Conservation (phyloP, 2,113 vertebrate genomes). For the Neolamprologus sp. region DNA sequence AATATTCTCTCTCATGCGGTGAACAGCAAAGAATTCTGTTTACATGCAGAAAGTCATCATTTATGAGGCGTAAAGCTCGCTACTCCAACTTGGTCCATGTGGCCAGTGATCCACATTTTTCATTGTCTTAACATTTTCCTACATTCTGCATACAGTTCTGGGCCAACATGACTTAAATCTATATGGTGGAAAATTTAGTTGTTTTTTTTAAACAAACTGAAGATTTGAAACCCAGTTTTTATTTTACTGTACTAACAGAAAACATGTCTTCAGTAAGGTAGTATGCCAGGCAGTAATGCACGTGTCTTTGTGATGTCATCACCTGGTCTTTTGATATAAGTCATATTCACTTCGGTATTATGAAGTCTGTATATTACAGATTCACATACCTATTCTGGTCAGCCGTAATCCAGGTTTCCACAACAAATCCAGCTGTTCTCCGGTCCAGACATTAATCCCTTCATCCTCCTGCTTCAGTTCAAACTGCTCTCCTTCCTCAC, state of each 20-base stretch:
- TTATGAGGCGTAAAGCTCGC: not conserved
- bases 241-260: too few species aligned
- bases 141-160: fast-evolving
- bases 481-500: not conserved
- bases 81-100: not conserved
- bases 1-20: not conserved
- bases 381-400: too few species aligned
- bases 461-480: not conserved
- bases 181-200: not conserved
- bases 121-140: fast-evolving
- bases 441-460: not conserved
- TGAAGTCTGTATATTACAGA: fast-evolving
- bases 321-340: too few species aligned
- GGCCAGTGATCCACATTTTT: fast-evolving
- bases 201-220: too few species aligned
- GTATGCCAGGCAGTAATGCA: too few species aligned
- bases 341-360: fast-evolving
- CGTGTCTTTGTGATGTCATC: too few species aligned
- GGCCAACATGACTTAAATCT: not conserved
- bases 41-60: not conserved
- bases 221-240: too few species aligned
- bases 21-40: not conserved
- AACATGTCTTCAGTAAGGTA: fast-evolving
- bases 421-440: not conserved
- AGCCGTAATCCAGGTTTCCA: fast-evolving